These are phyloP conservation scores for Strix aluco DNA, from an alignment of 2,113 vertebrate species.

Conservation along the genomic window DNA sequence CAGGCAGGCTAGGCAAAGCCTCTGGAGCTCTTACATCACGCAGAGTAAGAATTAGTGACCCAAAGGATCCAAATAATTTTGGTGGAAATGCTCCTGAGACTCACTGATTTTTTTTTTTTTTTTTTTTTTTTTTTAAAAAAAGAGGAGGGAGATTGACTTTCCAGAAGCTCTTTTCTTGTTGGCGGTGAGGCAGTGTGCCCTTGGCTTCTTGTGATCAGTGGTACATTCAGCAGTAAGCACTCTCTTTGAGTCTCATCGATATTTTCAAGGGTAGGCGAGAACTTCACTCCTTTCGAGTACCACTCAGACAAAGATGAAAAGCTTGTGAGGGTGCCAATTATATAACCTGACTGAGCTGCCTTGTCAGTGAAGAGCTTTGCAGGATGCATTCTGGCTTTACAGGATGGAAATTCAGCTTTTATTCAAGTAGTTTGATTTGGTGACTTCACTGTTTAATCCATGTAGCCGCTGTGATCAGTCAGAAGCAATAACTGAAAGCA, in stretches of 20 bases:
- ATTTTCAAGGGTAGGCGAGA: constrained; percentile 37
- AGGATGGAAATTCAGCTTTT: constrained; percentile 26
- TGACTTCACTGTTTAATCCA: neutral
- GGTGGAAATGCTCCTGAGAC: neutral
- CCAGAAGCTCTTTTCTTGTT: neutral
- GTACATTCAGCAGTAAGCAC: constrained; percentile 4
- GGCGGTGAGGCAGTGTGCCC: neutral
- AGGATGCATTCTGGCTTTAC: neutral
- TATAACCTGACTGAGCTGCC: neutral
- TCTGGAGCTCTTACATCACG: rapidly evolving
- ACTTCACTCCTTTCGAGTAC: constrained; percentile 1
- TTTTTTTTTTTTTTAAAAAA: neutral
- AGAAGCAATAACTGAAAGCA: neutral
- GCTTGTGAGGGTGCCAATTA: constrained; percentile 36
- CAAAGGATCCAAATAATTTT: neutral
- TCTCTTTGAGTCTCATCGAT: neutral
- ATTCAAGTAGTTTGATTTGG: neutral
- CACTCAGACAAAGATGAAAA: constrained; percentile 49
- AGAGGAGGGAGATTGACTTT: neutral
- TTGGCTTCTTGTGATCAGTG: constrained; percentile 10
- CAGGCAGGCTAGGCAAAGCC: neutral
- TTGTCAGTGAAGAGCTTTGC: constrained; percentile 8
- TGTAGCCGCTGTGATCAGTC: neutral
- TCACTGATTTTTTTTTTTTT: no score
- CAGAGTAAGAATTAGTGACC: neutral